Conservation (phyloP, 2,113 vertebrate genomes). For the Myxocyprinus asiaticus region DNA sequence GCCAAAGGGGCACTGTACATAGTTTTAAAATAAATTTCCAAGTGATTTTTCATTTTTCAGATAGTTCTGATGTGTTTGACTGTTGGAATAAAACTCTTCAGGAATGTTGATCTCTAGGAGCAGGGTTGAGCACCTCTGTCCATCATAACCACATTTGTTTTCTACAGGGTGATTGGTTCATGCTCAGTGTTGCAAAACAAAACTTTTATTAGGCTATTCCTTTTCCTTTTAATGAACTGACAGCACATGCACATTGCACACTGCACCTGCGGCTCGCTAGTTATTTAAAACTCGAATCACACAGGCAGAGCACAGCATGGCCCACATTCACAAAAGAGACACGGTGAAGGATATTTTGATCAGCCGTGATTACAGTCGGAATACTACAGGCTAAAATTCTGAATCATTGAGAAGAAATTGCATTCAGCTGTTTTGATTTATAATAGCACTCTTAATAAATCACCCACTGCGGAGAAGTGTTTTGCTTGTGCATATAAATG, state of each 20-base stretch:
- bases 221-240: neutral
- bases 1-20: too few relatives aligned
- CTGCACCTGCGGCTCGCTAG: slow-evolving; percentile 6
- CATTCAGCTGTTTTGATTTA: neutral
- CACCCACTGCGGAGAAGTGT: neutral
- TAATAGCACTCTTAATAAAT: neutral
- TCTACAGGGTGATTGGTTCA: slow-evolving; percentile 1
- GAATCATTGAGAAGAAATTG: neutral
- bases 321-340: slow-evolving; percentile 16
- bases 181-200: neutral
- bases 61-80: too few relatives aligned
- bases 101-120: too few relatives aligned
- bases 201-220: neutral
- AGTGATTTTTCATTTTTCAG: too few relatives aligned
- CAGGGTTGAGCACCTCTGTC: neutral
- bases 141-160: neutral
- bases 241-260: neutral
- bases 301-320: neutral
- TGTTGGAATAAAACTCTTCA: too few relatives aligned
- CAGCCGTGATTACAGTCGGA: neutral
- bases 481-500: neutral
- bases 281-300: slow-evolving; percentile 26
- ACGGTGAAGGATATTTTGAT: slow-evolving; percentile 3
- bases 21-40: too few relatives aligned
- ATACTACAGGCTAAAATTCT: neutral